Base-by-base conservation (phyloP, 2,113 vertebrate genomes). In the Macrotis lagotis region DNA sequence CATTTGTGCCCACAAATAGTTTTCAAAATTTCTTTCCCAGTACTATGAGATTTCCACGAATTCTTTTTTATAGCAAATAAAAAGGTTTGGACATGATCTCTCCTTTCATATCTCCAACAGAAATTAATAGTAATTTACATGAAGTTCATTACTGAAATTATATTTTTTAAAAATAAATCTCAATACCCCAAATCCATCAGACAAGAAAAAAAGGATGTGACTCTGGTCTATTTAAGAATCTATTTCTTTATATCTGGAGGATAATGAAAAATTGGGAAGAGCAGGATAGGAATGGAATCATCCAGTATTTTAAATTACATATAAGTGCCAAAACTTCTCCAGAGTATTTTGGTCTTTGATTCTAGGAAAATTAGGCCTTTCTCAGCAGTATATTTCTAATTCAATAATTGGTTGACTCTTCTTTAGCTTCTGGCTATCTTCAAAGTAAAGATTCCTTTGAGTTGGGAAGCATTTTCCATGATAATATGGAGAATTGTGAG, bases 371-470 rank as follows among this genome's bases (percentile, higher is more conserved):
- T 52, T 16, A 0, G 47, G 31, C 88, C 95, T 89, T 50, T 14
- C 22, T 14, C 3, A 55, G 93, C 83, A 66, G 52, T 66, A 31
- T 93, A 93, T 95, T 97, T 96, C 88, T 89, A 50, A 96, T 91
- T 88, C 90, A 44, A n/a, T 0, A 28, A 24, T 94, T 92, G 66
- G 51, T 89, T 94, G 51, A 44, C 59, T 50, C 88, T 91, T 83
- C 91, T 95, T 74, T 55, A 37, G 94, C 9, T 96, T 89, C 95
- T 66, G 88, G 94, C 90, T 7, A 51, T 19, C 49, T 51, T 94
- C 93, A 93, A 89, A 94, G 94, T 48, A 47, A 93, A 93, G 92
- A 91, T 89, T 94, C 91, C 51, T 90, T 50, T 88, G 31, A 24
- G 48, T 51, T 96, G 92, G 90, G 92, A 91, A 94, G 88, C 91